A percentile compares a stretch with the other conserved stretches of the same genome.
phyloP scores from a whole-genome alignment of 2,797 vertebrate species.

The Staurois parvus region DNA sequence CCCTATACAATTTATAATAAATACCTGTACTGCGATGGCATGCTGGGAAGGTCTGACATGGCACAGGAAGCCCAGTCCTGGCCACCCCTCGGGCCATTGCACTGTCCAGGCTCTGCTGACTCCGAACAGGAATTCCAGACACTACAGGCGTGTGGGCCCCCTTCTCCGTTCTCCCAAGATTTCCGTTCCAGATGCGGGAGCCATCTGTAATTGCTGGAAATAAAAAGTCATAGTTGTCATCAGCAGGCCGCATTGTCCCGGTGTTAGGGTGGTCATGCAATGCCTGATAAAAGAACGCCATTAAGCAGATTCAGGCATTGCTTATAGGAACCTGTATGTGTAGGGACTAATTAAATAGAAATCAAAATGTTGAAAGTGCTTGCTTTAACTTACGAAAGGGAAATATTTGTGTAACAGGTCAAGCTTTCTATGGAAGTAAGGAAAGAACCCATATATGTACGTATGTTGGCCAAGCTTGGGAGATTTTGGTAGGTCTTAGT shows the following conservation, averaged over 20 bases:
- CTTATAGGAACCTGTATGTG: no score
- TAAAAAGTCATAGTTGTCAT: not conserved
- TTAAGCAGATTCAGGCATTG: no score
- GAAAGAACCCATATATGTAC: not conserved
- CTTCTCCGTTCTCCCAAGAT: slow-evolving; percentile 81
- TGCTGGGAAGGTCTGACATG: slow-evolving; percentile 92
- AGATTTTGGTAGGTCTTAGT: no score
- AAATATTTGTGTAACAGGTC: no score
- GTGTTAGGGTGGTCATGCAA: no score
- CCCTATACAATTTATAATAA: no score
- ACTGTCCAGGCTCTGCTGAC: slow-evolving; percentile 72
- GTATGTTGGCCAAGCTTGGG: not conserved
- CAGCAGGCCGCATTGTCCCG: no score
- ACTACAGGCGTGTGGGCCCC: slow-evolving; percentile 63
- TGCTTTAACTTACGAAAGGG: no score
- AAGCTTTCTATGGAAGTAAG: no score
- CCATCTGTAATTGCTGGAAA: slow-evolving; percentile 32
- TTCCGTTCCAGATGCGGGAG: slow-evolving; percentile 45
- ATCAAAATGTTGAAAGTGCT: no score
- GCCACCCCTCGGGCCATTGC: slow-evolving; percentile 76
- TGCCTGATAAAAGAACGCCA: no score
- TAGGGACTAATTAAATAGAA: no score
- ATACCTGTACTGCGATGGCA: slow-evolving; percentile 85
- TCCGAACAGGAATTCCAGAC: slow-evolving; percentile 86
- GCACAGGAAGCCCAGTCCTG: slow-evolving; percentile 80